Conservation (phyloP, 2,888 invertebrate genomes). For the Asteroscopus sphinx region DNA sequence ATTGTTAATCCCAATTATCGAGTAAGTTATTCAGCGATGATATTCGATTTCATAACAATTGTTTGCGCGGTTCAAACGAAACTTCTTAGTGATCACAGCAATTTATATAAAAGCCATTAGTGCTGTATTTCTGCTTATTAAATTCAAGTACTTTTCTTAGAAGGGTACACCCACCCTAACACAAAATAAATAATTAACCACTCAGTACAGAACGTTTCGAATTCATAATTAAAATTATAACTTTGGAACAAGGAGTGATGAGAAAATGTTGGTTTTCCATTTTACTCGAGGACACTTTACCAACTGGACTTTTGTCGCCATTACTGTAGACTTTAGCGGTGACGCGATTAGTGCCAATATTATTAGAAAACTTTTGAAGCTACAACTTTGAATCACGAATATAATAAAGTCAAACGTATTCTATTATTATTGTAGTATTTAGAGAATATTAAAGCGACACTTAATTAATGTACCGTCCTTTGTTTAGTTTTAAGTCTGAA, state of each 20-base stretch:
- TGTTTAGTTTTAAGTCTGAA: too few species aligned
- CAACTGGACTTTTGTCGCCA: slow-evolving; percentile 62
- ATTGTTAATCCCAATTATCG: slow-evolving; percentile 72
- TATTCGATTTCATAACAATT: slow-evolving; percentile 44
- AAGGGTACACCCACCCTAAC: slow-evolving; percentile 48
- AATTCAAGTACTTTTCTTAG: slow-evolving; percentile 54
- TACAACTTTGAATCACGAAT: slow-evolving; percentile 33
- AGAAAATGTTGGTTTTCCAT: slow-evolving; percentile 83
- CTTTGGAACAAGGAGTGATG: slow-evolving; percentile 73
- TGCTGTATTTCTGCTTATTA: slow-evolving; percentile 47
- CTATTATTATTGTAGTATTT: too few species aligned
- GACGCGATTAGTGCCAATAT: slow-evolving; percentile 47
- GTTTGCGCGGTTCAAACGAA: slow-evolving; percentile 38
- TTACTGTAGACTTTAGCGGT: slow-evolving; percentile 54
- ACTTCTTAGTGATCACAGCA: slow-evolving; percentile 49
- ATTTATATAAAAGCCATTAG: slow-evolving; percentile 60
- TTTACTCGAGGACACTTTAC: slow-evolving; percentile 72
- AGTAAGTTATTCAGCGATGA: slow-evolving; percentile 54
- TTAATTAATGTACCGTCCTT: too few species aligned
- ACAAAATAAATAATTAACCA: slow-evolving; percentile 68
- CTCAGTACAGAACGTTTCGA: slow-evolving; percentile 67
- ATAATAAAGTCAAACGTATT: slow-evolving; percentile 26
- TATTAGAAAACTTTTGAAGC: slow-evolving; percentile 42
- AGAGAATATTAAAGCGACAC: too few species aligned
- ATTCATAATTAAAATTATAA: slow-evolving; percentile 82